Percentiles rank a stretch among this genome's conserved stretches.
These are phyloP conservation scores for Drosophila simulans DNA, from an alignment of 1,140 invertebrate genomes.

Conservation along the genomic window DNA sequence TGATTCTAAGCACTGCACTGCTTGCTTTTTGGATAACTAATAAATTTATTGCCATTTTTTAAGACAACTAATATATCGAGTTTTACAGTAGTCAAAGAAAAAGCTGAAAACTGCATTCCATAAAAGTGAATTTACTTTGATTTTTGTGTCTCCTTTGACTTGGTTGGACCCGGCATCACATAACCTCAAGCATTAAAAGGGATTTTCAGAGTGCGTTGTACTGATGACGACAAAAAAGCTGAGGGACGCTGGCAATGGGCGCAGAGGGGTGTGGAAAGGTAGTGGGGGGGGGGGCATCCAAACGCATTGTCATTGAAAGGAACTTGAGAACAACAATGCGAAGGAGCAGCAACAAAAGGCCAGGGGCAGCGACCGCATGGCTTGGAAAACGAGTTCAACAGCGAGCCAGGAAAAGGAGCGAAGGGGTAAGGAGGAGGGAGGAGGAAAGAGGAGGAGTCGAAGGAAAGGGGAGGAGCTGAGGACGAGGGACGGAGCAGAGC, in stretches of 20 bases:
- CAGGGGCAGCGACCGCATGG: constrained; percentile 80
- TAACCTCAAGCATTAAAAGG: constrained; percentile 19
- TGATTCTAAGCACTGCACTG: too few species aligned
- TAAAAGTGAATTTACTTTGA: not conserved
- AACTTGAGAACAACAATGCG: constrained; percentile 66
- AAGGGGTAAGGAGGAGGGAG: constrained; percentile 8
- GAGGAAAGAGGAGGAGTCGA: not conserved
- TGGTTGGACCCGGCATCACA: constrained; percentile 3
- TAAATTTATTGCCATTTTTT: too few species aligned
- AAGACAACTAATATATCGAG: too few species aligned
- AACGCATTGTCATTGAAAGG: constrained; percentile 82
- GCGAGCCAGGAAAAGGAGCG: constrained; percentile 14
- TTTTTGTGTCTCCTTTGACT: constrained; percentile 11
- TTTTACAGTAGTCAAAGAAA: not conserved
- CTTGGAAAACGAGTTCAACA: constrained; percentile 72
- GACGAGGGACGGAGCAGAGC: not conserved
- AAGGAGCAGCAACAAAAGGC: constrained; percentile 48
- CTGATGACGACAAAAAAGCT: constrained; percentile 35
- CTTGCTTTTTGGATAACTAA: too few species aligned
- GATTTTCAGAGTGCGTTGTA: constrained; percentile 44
- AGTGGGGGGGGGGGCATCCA: constrained; percentile 8
- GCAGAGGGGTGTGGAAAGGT: not conserved
- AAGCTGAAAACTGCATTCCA: not conserved
- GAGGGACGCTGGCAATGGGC: not conserved
- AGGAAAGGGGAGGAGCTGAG: not conserved